phyloP scores from a whole-genome alignment of 1,140 invertebrate species.

The Dinoponera quadriceps region DNA sequence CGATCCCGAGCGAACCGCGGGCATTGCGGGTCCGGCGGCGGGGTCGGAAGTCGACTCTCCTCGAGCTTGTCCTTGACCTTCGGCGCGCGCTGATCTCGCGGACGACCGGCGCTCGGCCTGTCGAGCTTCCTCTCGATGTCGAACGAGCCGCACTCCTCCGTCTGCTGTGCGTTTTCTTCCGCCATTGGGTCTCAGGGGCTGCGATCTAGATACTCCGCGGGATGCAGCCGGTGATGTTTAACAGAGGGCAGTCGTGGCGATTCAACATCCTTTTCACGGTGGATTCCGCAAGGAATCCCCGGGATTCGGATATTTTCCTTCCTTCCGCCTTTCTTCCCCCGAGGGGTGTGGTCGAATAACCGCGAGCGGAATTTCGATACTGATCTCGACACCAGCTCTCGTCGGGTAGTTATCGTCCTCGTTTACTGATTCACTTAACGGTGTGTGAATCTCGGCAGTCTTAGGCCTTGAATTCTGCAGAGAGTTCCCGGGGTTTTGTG shows the following conservation, averaged over 20 bases:
- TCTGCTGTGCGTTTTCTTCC: slow-evolving; percentile 28
- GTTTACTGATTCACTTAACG: too few relatives aligned
- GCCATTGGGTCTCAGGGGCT: slow-evolving; percentile 48
- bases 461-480: too few relatives aligned
- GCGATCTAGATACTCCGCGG: background rate
- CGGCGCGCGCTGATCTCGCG: slow-evolving; percentile 23
- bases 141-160: slow-evolving; percentile 11
- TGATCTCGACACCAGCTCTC: too few relatives aligned
- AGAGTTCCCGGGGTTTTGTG: too few relatives aligned
- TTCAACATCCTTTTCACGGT: slow-evolving; percentile 45
- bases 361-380: too few relatives aligned
- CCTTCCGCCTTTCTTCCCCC: too few relatives aligned
- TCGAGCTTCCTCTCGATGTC: slow-evolving; percentile 47
- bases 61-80: slow-evolving; percentile 58
- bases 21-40: slow-evolving; percentile 74
- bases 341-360: too few relatives aligned
- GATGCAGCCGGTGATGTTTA: slow-evolving; percentile 1
- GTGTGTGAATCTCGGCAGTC: too few relatives aligned
- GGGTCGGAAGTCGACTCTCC: slow-evolving; percentile 72
- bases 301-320: too few relatives aligned
- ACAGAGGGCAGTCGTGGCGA: background rate
- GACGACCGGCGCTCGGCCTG: background rate
- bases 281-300: too few relatives aligned
- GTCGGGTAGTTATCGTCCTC: too few relatives aligned
- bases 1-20: background rate